Percentiles rank a stretch among this genome's conserved stretches.
Evolutionary conservation across 1,140 invertebrate species (phyloP).

Genomic region (Zaprionus gabonicus): DNA sequence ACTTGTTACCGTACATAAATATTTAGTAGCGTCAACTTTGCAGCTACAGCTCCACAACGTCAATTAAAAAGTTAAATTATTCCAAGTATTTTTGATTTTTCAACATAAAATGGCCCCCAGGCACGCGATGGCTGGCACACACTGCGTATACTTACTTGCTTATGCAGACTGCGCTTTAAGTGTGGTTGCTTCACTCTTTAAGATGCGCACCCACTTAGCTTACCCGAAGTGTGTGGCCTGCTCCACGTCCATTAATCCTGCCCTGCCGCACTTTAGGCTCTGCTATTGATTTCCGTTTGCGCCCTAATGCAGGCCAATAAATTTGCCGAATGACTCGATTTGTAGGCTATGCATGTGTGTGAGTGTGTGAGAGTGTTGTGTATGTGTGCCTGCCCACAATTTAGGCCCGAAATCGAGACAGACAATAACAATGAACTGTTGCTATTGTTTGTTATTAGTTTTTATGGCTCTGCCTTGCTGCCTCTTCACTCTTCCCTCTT

Average conservation of each 20-base stretch:
- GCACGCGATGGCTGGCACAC: slow-evolving; percentile 51
- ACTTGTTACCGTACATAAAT: slow-evolving; percentile 27
- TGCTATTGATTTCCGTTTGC: slow-evolving; percentile 73
- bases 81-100: slow-evolving; percentile 73
- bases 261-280: background rate
- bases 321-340: slow-evolving; percentile 77
- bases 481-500: background rate
- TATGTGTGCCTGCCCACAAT: slow-evolving; percentile 6
- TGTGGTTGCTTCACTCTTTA: slow-evolving; percentile 3
- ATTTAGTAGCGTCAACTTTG: slow-evolving; percentile 57
- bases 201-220: slow-evolving; percentile 24
- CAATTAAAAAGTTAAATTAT: slow-evolving; percentile 80
- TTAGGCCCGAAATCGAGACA: slow-evolving; percentile 16
- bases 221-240: background rate
- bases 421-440: slow-evolving; percentile 75
- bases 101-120: slow-evolving; percentile 54
- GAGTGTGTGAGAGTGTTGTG: background rate
- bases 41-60: slow-evolving; percentile 37
- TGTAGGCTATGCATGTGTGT: slow-evolving; percentile 53
- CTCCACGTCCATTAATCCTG: slow-evolving; percentile 30
- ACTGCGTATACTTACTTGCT: slow-evolving; percentile 29
- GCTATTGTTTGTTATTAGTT: slow-evolving; percentile 81
- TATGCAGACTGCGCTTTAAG: slow-evolving; percentile 18
- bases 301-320: slow-evolving; percentile 75
- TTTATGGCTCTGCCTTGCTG: slow-evolving; percentile 61